Base-by-base conservation (phyloP, 2,797 vertebrate genomes). In the Esox masquinongy region DNA sequence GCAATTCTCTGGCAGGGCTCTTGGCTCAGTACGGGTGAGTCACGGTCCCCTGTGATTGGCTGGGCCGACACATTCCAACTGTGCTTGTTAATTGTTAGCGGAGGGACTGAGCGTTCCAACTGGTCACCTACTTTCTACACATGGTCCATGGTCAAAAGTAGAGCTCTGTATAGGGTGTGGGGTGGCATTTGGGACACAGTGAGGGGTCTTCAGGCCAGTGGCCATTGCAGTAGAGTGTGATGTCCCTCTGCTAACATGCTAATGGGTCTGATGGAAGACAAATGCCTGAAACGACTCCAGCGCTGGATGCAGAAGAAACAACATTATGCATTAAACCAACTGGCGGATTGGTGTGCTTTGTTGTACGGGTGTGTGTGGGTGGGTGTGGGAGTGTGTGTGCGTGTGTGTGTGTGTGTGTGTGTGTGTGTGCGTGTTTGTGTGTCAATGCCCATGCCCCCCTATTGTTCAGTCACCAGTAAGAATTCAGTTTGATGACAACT, bases 1-100 rank as follows among this genome's bases (percentile, higher is more conserved):
- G 29, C 29, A 3, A 3, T 31, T 31, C 29, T 31, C 29, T 59
- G 16, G 34, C 34, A 31, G 66, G 31, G 53, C 36, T 61, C 50
- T 53, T 63, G 72, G 31, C 43, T 29, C 7, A 73, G 51, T 34
- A 29, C 64, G 67, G 68, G 63, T 66, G 39, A 36, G 1, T 64
- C 68, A 61, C 53, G 47, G 49, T 51, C 24, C 86, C 86, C 83
- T 81, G 85, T 77, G 74, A 86, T 82, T 77, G 80, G n/a, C 85
- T 87, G 85, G 73, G 85, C 85, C 82, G 85, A 86, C 85, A 85
- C 91, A 89, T 90, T 88, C 86, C 86, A 85, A 92, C 85, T 84
- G 85, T 85, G 88, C 85, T 83, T 90, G 91, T 89, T 93, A 92
- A 93, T 93, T 92, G 88, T 88, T 87, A 90, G 86, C 83, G 82